Conservation (phyloP, 2,113 vertebrate species). For the Copsychus sechellarum region DNA sequence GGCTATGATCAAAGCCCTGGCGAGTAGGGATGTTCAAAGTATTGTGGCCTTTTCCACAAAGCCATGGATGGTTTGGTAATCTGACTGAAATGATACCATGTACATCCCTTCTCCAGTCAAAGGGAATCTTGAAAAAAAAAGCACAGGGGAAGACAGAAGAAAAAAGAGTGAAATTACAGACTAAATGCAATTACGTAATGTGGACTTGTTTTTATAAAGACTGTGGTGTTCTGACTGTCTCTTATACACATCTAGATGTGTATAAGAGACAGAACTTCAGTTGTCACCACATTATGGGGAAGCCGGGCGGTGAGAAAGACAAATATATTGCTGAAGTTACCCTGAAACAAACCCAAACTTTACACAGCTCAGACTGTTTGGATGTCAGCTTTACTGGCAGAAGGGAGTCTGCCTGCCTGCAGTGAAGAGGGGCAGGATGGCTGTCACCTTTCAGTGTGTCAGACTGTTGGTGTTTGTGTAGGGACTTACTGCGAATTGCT, state of each 20-base stretch:
- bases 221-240: background rate
- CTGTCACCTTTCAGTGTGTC: background rate
- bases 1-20: background rate
- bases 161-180: background rate
- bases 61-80: background rate
- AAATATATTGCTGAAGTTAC: background rate
- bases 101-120: background rate
- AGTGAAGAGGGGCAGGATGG: background rate
- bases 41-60: background rate
- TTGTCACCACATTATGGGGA: background rate
- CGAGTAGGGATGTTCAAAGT: rapidly evolving
- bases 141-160: background rate
- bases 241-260: too few relatives aligned
- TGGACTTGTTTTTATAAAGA: background rate
- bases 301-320: background rate
- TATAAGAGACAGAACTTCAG: too few relatives aligned
- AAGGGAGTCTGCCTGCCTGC: background rate
- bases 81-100: background rate
- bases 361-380: background rate
- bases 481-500: background rate
- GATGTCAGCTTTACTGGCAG: background rate
- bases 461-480: background rate
- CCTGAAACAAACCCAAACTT: background rate
- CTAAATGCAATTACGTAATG: background rate
- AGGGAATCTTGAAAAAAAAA: background rate